Evolutionary conservation across 1,140 invertebrate species (phyloP).

Genomic region (Drusus annulatus): DNA sequence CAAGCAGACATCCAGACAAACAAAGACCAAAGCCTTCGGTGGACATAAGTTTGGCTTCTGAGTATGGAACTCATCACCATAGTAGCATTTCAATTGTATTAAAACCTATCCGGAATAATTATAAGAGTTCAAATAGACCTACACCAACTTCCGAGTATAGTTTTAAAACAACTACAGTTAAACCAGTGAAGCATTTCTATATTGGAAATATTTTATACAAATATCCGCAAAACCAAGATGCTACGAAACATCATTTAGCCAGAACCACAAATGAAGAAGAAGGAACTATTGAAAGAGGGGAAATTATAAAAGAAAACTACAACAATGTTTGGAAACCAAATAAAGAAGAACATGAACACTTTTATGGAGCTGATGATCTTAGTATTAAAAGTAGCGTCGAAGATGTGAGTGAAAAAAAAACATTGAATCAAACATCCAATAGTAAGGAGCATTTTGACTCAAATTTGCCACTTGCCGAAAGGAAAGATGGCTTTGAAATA

Average conservation of each 20-base stretch:
- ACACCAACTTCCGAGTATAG: conserved; percentile 18
- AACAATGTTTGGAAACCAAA: conserved; percentile 61
- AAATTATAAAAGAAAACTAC: conserved; percentile 61
- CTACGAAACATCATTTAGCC: conserved; percentile 62
- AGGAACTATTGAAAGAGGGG: conserved; percentile 52
- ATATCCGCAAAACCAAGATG: conserved; percentile 65
- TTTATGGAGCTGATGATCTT: conserved; percentile 61
- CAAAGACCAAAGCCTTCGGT: conserved; percentile 42
- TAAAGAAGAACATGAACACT: conserved; percentile 63
- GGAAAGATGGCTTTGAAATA: conserved; percentile 38
- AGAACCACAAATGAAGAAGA: conserved; percentile 48
- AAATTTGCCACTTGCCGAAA: conserved; percentile 4
- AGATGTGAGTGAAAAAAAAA: neutral
- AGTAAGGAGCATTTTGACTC: too few species aligned
- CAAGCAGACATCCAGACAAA: conserved; percentile 11
- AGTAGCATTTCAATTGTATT: conserved; percentile 54
- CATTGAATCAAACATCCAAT: neutral
- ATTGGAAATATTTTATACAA: conserved; percentile 72
- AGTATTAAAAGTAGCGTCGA: conserved; percentile 17
- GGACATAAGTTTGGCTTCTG: conserved; percentile 50
- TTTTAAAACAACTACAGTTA: conserved; percentile 35
- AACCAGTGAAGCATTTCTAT: conserved; percentile 70
- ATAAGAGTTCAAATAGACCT: conserved; percentile 41
- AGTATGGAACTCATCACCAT: conserved; percentile 50
- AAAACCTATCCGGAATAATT: conserved; percentile 44